Conservation (phyloP, 2,113 vertebrate genomes). For the Arenaria interpres region DNA sequence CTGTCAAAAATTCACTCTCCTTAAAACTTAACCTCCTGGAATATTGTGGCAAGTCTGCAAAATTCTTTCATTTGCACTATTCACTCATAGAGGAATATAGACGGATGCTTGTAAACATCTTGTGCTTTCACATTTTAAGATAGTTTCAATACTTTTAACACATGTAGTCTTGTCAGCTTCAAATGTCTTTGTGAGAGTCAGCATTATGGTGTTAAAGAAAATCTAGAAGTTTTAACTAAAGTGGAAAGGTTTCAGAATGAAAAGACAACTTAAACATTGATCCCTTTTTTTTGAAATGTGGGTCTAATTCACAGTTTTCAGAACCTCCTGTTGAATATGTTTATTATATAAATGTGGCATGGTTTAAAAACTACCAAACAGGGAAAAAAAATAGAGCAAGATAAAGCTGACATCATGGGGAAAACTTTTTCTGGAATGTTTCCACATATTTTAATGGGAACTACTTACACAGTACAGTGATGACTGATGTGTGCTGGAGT, state of each 20-base stretch:
- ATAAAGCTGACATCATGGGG: neutral
- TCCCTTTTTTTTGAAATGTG: neutral
- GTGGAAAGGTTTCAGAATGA: neutral
- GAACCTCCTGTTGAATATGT: neutral
- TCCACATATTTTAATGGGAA: neutral
- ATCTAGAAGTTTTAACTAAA: neutral
- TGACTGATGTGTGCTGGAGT: neutral
- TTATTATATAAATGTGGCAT: neutral
- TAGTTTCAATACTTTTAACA: neutral
- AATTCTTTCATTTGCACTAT: neutral
- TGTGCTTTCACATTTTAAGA: neutral
- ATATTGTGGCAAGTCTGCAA: neutral
- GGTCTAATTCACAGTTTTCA: neutral
- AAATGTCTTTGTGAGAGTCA: neutral
- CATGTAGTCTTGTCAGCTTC: neutral
- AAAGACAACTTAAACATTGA: neutral
- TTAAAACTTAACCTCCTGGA: neutral
- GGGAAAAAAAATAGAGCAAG: neutral
- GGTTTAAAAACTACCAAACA: neutral
- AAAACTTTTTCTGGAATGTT: neutral
- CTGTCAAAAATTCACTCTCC: neutral
- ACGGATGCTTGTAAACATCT: neutral
- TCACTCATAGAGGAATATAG: neutral
- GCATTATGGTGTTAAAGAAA: neutral
- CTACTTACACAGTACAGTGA: neutral